A percentile compares a stretch with the other conserved stretches of the same genome.
These are phyloP conservation scores for Mythimna impura DNA, from an alignment of 2,888 invertebrate species.

Conservation along the genomic window DNA sequence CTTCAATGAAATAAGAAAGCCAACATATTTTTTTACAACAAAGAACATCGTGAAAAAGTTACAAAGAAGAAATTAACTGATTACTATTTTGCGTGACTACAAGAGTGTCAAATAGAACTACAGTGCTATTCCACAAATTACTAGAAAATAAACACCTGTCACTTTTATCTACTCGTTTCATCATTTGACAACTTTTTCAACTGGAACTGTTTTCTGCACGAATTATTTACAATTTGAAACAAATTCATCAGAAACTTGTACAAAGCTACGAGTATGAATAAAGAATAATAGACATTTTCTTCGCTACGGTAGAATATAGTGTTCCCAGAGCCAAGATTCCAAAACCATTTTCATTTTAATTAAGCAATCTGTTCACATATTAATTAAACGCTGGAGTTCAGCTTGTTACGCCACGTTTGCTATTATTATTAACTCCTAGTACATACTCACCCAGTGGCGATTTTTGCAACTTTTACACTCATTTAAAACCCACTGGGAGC, in stretches of 20 bases:
- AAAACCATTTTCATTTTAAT: slow-evolving; percentile 7
- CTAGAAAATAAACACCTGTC: slow-evolving; percentile 56
- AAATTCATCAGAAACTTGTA: background rate
- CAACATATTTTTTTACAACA: background rate
- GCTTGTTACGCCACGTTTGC: background rate
- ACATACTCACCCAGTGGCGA: slow-evolving; percentile 51
- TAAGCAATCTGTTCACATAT: background rate
- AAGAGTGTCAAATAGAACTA: slow-evolving; percentile 44
- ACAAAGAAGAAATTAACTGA: slow-evolving; percentile 39
- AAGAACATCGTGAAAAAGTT: slow-evolving; percentile 6
- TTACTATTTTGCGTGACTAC: slow-evolving; percentile 56
- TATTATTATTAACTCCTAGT: slow-evolving; percentile 47
- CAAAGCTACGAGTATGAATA: background rate
- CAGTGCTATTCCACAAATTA: slow-evolving; percentile 36
- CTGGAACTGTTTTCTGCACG: slow-evolving; percentile 15
- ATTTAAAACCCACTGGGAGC: slow-evolving; percentile 67
- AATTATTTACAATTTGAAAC: slow-evolving; percentile 3
- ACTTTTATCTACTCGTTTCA: slow-evolving; percentile 49
- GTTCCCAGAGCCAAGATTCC: background rate
- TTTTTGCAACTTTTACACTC: slow-evolving; percentile 64
- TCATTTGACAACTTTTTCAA: slow-evolving; percentile 37
- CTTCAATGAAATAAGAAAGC: background rate
- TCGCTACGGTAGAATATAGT: background rate
- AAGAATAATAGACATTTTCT: background rate
- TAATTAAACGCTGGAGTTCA: slow-evolving; percentile 9